Evolutionary conservation across 2,797 vertebrate genomes (phyloP).

Genomic region (Coreius guichenoti): DNA sequence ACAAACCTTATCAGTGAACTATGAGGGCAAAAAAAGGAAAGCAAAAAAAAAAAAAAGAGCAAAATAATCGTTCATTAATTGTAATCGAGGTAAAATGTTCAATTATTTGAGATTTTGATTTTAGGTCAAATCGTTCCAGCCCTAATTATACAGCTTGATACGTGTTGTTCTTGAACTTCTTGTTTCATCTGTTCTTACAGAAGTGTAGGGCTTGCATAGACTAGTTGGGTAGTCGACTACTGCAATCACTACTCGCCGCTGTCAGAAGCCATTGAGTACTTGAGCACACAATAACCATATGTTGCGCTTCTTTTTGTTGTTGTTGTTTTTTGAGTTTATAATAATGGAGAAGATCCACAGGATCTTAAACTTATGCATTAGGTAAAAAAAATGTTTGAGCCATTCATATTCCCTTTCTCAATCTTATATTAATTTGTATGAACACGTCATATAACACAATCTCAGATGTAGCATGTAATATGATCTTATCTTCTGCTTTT

Average conservation of each 20-base stretch:
- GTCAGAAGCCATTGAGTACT: background rate
- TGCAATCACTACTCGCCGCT: background rate
- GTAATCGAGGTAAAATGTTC: too few relatives aligned
- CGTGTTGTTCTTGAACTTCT: background rate
- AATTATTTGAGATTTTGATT: too few relatives aligned
- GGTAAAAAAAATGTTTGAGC: background rate
- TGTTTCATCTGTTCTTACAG: background rate
- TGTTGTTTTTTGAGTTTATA: background rate
- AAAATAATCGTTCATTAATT: too few relatives aligned
- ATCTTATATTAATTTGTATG: background rate
- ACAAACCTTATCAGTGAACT: too few relatives aligned
- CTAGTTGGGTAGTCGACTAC: background rate
- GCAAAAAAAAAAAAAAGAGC: too few relatives aligned
- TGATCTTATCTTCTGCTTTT: background rate
- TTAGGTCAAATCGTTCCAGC: too few relatives aligned
- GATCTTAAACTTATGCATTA: background rate
- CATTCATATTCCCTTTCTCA: background rate
- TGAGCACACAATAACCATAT: background rate
- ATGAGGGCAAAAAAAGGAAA: too few relatives aligned
- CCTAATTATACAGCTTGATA: too few relatives aligned
- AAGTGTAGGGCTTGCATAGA: background rate
- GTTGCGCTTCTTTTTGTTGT: background rate
- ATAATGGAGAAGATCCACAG: background rate
- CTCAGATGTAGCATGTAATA: constrained; percentile 5
- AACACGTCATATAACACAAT: background rate